Percentiles rank a stretch among this genome's conserved stretches.
These are phyloP conservation scores for Rhipidura dahli DNA, from an alignment of 2,113 vertebrate genomes.

Conservation along the genomic window DNA sequence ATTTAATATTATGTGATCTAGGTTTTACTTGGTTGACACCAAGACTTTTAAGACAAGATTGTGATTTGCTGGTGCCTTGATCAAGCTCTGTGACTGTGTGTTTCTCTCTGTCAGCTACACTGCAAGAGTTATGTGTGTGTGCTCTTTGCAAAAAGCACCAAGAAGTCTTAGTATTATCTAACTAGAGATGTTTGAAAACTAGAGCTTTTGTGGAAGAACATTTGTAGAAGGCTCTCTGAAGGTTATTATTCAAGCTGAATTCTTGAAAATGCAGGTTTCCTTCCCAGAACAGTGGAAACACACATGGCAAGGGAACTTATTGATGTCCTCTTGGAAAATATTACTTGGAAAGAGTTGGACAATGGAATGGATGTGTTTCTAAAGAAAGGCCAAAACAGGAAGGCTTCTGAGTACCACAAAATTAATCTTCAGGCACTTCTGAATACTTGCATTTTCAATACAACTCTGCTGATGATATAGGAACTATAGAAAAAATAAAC, in stretches of 20 bases:
- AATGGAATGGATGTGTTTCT: not conserved
- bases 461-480: not conserved
- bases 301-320: not conserved
- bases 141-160: not conserved
- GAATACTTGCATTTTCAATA: not conserved
- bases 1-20: not conserved
- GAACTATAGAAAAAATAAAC: not conserved
- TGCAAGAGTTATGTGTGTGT: not conserved
- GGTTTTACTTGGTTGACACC: not conserved
- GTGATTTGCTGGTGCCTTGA: not conserved
- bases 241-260: not conserved
- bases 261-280: not conserved
- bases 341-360: not conserved
- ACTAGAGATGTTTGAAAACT: not conserved
- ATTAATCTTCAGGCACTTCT: not conserved
- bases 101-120: not conserved
- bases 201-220: not conserved
- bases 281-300: not conserved
- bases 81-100: not conserved
- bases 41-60: not conserved
- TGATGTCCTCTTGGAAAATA: not conserved
- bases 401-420: not conserved
- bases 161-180: not conserved
- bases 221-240: not conserved
- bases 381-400: not conserved